These are phyloP conservation scores for Pedionomus torquatus DNA, from an alignment of 2,113 vertebrate species.

Conservation along the genomic window DNA sequence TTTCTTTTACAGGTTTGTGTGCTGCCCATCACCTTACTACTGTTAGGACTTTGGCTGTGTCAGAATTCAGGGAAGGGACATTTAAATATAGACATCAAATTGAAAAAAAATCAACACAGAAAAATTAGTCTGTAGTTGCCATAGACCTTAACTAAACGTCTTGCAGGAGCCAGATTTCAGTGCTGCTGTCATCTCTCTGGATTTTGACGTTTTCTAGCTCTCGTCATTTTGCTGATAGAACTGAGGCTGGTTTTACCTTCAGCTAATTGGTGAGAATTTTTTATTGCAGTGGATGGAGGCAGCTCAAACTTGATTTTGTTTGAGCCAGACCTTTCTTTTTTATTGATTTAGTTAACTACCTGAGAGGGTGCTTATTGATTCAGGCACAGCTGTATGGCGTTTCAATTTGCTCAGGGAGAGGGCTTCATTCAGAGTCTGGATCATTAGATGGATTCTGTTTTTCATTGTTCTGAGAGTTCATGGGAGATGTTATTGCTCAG, in stretches of 20 bases:
- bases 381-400: neutral
- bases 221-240: neutral
- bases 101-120: neutral
- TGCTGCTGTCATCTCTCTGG: neutral
- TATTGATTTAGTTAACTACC: neutral
- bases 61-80: neutral
- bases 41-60: neutral
- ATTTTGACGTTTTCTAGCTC: neutral
- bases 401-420: constrained; percentile 1
- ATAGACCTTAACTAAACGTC: neutral
- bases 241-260: neutral
- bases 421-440: neutral
- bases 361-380: neutral
- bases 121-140: neutral
- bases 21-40: neutral
- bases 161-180: neutral
- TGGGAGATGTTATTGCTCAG: neutral
- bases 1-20: neutral
- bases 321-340: neutral
- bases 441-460: neutral
- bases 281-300: neutral
- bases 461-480: neutral
- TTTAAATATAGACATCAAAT: neutral
- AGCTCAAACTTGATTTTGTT: neutral
- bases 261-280: neutral